Conservation (phyloP, 2,113 vertebrate genomes). For the Alosa alosa region DNA sequence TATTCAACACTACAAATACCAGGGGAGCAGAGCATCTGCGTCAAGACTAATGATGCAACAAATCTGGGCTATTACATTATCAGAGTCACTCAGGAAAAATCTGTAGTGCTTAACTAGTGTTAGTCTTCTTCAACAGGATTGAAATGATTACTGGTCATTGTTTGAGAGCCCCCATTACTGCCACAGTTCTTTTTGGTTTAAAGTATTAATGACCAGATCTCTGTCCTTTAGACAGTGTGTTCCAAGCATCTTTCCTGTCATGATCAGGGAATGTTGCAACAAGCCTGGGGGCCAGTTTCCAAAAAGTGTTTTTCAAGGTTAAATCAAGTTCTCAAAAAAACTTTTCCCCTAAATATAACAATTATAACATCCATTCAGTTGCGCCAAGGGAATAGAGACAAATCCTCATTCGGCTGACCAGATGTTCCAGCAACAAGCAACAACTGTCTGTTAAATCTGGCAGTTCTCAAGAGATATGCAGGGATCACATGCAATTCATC, state of each 20-base stretch:
- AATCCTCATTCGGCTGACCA: conserved; percentile 59
- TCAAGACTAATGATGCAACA: background rate
- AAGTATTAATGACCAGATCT: background rate
- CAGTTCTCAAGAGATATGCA: conserved; percentile 48
- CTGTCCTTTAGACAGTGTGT: conserved; percentile 26
- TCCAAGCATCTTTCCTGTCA: conserved; percentile 33
- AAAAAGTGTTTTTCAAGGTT: conserved; percentile 55
- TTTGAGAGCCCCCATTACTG: too few relatives aligned
- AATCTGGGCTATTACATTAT: background rate
- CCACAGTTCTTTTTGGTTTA: background rate
- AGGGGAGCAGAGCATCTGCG: background rate
- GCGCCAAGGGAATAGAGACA: conserved; percentile 43
- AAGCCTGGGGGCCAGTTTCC: conserved; percentile 55
- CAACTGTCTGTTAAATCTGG: conserved; percentile 62
- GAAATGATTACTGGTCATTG: too few relatives aligned
- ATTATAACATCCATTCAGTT: conserved; percentile 37
- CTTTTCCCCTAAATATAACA: conserved; percentile 61
- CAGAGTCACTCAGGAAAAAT: background rate
- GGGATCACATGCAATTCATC: conserved; percentile 45
- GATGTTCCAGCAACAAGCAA: conserved; percentile 66
- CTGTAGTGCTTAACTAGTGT: too few relatives aligned
- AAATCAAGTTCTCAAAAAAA: conserved; percentile 63
- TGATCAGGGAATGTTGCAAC: conserved; percentile 35
- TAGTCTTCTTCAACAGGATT: too few relatives aligned
- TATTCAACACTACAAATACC: background rate